Percentiles rank a stretch among this genome's conserved stretches.
These are phyloP conservation scores for Paracentrotus lividus DNA, from an alignment of 53 echinoderm and acorn worm genomes.

Conservation along the genomic window DNA sequence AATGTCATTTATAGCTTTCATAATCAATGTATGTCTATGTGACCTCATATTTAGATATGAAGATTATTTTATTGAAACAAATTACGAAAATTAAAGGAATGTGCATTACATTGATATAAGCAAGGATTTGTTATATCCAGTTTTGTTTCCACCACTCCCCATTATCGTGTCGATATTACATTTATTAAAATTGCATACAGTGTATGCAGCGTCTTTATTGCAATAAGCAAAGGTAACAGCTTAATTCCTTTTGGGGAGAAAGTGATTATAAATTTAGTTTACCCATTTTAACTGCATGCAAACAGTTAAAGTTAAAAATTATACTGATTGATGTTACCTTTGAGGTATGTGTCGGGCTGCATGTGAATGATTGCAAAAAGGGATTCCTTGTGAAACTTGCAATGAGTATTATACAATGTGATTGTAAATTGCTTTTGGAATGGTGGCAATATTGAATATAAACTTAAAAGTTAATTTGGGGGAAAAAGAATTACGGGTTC, in stretches of 20 bases:
- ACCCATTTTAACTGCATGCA: neutral
- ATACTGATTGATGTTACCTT: neutral
- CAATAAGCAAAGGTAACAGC: neutral
- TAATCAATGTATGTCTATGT: neutral
- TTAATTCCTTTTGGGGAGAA: neutral
- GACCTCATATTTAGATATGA: neutral
- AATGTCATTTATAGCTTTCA: too few relatives aligned
- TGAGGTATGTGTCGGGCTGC: neutral
- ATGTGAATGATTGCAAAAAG: neutral
- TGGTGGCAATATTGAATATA: neutral
- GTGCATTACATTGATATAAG: neutral
- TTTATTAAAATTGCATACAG: neutral
- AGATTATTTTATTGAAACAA: neutral
- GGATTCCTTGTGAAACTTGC: neutral
- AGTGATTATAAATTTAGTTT: neutral
- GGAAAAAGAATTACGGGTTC: neutral
- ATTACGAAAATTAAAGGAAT: neutral
- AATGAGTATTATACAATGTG: neutral
- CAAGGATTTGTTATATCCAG: neutral
- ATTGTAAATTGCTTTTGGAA: conserved; percentile 4
- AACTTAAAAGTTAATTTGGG: neutral
- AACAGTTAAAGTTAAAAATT: neutral
- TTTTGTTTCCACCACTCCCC: neutral
- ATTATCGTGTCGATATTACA: neutral
- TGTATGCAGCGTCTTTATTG: neutral